These are phyloP conservation scores for Piezodorus guildinii DNA, from an alignment of 1,140 invertebrate species.

Conservation along the genomic window DNA sequence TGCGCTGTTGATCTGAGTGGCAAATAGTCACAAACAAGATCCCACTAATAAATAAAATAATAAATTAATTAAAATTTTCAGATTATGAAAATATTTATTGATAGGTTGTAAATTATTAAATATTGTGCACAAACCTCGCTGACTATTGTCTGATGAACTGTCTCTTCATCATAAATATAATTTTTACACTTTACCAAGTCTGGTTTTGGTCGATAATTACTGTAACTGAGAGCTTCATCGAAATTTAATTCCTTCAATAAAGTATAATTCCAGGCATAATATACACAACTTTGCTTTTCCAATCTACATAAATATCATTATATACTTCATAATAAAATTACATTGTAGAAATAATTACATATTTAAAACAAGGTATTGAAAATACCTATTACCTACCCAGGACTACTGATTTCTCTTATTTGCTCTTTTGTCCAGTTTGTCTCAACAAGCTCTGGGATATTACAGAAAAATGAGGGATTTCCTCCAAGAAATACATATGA, in stretches of 20 bases:
- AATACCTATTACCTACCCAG: slow-evolving; percentile 25
- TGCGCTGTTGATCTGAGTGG: slow-evolving; percentile 39
- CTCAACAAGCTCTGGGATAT: too few relatives aligned
- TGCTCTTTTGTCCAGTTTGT: too few relatives aligned
- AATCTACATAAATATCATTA: slow-evolving; percentile 5
- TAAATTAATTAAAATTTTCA: not conserved
- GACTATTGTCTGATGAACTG: slow-evolving; percentile 36
- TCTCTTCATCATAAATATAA: slow-evolving; percentile 32
- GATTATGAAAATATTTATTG: not conserved
- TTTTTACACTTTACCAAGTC: too few relatives aligned
- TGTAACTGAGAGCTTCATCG: slow-evolving; percentile 34
- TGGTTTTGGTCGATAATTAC: slow-evolving; percentile 28
- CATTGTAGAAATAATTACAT: too few relatives aligned
- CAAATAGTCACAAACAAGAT: slow-evolving; percentile 40
- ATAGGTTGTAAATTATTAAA: not conserved
- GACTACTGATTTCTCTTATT: slow-evolving; percentile 36
- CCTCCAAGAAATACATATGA: too few relatives aligned
- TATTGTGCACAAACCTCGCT: slow-evolving; percentile 32
- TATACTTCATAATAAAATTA: too few relatives aligned
- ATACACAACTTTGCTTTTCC: slow-evolving; percentile 30
- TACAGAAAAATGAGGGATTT: too few relatives aligned
- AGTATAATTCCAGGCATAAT: slow-evolving; percentile 39
- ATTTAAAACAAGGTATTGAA: not conserved
- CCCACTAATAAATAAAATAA: slow-evolving; percentile 35
- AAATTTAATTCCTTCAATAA: slow-evolving; percentile 34